Evolutionary conservation across 2,888 invertebrate species (phyloP).

Genomic region (Tineola bisselliella): DNA sequence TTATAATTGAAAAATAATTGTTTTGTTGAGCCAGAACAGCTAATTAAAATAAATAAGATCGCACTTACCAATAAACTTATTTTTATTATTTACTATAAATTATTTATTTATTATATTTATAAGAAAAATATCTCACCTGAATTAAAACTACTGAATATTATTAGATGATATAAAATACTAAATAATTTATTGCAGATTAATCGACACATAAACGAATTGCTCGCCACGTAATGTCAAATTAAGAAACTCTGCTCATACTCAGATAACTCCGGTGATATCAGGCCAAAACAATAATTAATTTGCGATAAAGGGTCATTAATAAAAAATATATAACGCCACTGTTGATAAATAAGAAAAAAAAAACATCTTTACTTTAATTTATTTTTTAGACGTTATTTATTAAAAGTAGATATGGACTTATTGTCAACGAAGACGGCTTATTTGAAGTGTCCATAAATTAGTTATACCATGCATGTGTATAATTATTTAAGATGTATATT

Average conservation of each 20-base stretch:
- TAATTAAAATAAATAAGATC: too few species aligned
- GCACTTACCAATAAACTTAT: too few species aligned
- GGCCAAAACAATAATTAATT: background rate
- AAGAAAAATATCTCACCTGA: background rate
- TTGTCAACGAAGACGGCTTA: too few species aligned
- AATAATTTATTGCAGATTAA: background rate
- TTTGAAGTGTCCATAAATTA: too few species aligned
- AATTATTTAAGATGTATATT: too few species aligned
- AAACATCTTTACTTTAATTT: too few species aligned
- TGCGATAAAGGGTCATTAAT: constrained; percentile 1
- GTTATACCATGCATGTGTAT: too few species aligned
- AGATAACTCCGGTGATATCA: background rate
- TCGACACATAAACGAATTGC: background rate
- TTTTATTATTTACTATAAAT: too few species aligned
- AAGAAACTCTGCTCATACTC: background rate
- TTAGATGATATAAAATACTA: background rate
- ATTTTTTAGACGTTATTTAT: too few species aligned
- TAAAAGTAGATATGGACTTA: too few species aligned
- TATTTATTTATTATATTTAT: background rate
- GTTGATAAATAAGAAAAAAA: background rate
- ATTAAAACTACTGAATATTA: background rate
- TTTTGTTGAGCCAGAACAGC: too few species aligned
- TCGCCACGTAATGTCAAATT: background rate
- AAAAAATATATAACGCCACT: background rate
- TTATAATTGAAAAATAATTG: too few species aligned